Percentiles rank a stretch among this genome's conserved stretches.
Evolutionary conservation across 2,797 vertebrate species (phyloP).

Genomic region (Rhinophrynus dorsalis): DNA sequence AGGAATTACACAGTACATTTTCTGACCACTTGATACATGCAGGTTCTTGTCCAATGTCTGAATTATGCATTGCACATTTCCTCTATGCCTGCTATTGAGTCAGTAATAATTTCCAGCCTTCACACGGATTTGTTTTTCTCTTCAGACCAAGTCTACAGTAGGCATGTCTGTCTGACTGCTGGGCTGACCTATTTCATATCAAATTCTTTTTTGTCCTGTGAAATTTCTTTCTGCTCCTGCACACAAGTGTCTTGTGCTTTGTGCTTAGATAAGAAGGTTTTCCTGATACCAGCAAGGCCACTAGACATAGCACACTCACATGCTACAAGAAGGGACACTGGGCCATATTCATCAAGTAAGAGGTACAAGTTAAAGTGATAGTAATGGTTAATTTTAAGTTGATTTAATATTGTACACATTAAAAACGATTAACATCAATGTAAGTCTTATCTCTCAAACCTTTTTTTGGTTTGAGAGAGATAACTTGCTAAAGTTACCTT

Average conservation of each 20-base stretch:
- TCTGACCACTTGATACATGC: no score
- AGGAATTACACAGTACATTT: no score
- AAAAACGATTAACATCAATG: no score
- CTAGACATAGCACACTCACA: conserved; percentile 30
- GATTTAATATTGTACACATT: no score
- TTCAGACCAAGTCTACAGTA: not conserved
- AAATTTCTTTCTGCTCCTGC: conserved; percentile 14
- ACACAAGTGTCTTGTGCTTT: conserved; percentile 34
- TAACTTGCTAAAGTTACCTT: no score
- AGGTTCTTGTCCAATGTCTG: no score
- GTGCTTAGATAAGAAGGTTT: conserved; percentile 36
- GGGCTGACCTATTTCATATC: conserved; percentile 13
- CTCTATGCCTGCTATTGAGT: not conserved
- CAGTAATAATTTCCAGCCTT: not conserved
- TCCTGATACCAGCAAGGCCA: conserved; percentile 32
- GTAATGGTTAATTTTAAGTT: no score
- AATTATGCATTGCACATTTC: not conserved
- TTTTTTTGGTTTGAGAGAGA: no score
- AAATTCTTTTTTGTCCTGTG: conserved; percentile 35
- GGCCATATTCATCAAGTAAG: no score
- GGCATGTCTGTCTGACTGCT: not conserved
- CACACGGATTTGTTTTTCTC: not conserved
- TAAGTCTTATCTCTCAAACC: no score
- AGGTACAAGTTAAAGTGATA: no score
- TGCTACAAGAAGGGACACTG: conserved; percentile 26